Evolutionary conservation across 2,888 invertebrate species (phyloP).

Genomic region (Theodoxus fluviatilis): DNA sequence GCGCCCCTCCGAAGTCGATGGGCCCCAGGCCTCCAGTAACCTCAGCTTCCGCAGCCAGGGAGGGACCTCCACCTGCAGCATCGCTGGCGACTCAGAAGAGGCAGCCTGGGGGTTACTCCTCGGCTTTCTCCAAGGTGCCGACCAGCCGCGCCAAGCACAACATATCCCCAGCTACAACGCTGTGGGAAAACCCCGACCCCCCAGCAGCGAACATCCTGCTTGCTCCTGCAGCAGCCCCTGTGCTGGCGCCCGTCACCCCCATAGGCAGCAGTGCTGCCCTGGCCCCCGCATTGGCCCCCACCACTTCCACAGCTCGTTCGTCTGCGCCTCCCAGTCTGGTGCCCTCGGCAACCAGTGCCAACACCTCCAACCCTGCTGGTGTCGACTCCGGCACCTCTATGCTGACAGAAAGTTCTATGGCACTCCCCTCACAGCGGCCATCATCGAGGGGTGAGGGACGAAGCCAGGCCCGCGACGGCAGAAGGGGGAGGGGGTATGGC

Average conservation of each 20-base stretch:
- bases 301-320: not conserved
- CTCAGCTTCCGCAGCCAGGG: not conserved
- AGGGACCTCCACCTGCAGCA: not conserved
- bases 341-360: too few relatives aligned
- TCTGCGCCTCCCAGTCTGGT: too few relatives aligned
- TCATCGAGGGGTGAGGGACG: not conserved
- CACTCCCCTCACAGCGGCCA: too few relatives aligned
- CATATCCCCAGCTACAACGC: slow-evolving; percentile 58
- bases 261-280: not conserved
- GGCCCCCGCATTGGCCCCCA: not conserved
- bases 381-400: too few relatives aligned
- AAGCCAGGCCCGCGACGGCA: not conserved
- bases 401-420: too few relatives aligned
- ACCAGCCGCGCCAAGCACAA: slow-evolving; percentile 43
- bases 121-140: slow-evolving; percentile 45
- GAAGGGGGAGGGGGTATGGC: slow-evolving; percentile 1
- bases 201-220: slow-evolving; percentile 44
- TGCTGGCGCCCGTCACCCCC: slow-evolving; percentile 30
- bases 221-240: slow-evolving; percentile 45
- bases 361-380: too few relatives aligned
- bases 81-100: not conserved
- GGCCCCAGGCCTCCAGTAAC: too few relatives aligned
- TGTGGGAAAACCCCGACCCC: slow-evolving; percentile 56
- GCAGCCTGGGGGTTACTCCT: too few relatives aligned
- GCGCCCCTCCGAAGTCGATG: too few relatives aligned